A percentile compares a stretch with the other conserved stretches of the same genome.
Conservation (phyloP, 2,797 vertebrate species). For the Loris lydekkerianus region DNA sequence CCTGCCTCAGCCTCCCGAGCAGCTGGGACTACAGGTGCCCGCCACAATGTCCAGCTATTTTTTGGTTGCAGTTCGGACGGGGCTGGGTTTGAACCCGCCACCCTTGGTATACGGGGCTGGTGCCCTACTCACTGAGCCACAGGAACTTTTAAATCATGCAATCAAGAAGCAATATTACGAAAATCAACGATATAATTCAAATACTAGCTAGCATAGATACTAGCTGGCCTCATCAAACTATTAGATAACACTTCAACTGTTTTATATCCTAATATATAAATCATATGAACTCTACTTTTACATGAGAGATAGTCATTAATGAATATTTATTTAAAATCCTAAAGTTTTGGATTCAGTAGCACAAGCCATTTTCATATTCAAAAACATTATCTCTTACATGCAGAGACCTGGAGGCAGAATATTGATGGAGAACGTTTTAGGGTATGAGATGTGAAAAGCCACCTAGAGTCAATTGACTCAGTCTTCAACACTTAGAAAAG, state of each 20-base stretch:
- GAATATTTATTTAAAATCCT: not conserved
- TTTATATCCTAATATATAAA: not conserved
- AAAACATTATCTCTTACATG: not conserved
- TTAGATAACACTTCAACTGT: not conserved
- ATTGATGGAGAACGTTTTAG: not conserved
- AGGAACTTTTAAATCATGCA: not conserved
- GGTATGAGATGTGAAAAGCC: not conserved
- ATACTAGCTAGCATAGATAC: not conserved
- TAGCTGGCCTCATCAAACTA: not conserved
- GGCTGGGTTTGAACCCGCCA: no score
- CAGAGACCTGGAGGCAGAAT: not conserved
- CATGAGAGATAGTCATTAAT: not conserved
- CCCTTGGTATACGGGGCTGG: no score
- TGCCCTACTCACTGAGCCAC: no score
- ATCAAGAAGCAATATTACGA: not conserved
- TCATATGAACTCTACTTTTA: not conserved
- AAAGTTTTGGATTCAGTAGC: not conserved
- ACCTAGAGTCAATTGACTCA: not conserved
- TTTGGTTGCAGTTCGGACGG: no score
- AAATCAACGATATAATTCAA: not conserved
- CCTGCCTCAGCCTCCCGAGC: no score
- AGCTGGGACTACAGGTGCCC: no score
- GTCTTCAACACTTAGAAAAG: not conserved
- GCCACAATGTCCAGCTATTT: no score
- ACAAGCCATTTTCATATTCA: not conserved